These are phyloP conservation scores for Parelbella ahira DNA, from an alignment of 2,888 invertebrate genomes.

Conservation along the genomic window DNA sequence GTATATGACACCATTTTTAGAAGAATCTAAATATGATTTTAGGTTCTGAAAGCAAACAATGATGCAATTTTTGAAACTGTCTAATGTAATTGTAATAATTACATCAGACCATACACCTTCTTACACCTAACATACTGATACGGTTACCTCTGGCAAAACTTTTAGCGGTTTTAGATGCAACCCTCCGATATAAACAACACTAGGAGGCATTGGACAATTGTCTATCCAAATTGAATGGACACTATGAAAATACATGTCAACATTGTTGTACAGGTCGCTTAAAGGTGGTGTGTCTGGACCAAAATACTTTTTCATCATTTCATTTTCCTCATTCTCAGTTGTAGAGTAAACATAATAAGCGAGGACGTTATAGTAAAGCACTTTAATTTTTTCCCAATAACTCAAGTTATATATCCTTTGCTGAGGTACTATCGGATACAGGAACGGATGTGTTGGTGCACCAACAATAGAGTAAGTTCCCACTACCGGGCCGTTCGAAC, in stretches of 20 bases:
- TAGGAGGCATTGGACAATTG: constrained; percentile 53
- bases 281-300: constrained; percentile 29
- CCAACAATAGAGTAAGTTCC: constrained; percentile 28
- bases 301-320: constrained; percentile 25
- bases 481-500: constrained; percentile 29
- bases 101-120: too few relatives aligned
- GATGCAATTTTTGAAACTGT: too few relatives aligned
- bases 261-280: constrained; percentile 36
- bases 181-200: constrained; percentile 58
- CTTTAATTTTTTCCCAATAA: constrained; percentile 32
- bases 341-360: constrained; percentile 5
- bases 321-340: constrained; percentile 23
- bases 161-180: constrained; percentile 50
- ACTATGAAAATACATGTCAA: constrained; percentile 54
- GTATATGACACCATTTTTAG: constrained; percentile 50
- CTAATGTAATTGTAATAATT: constrained; percentile 4
- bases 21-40: constrained; percentile 46
- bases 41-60: constrained; percentile 51
- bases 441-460: constrained; percentile 30
- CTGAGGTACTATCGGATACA: constrained; percentile 30
- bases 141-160: constrained; percentile 49
- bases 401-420: constrained; percentile 30
- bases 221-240: constrained; percentile 48
- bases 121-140: too few relatives aligned
- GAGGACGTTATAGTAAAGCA: constrained; percentile 17